phyloP scores from a whole-genome alignment of 1,140 invertebrate species.

The Calliopsis andreniformis region DNA sequence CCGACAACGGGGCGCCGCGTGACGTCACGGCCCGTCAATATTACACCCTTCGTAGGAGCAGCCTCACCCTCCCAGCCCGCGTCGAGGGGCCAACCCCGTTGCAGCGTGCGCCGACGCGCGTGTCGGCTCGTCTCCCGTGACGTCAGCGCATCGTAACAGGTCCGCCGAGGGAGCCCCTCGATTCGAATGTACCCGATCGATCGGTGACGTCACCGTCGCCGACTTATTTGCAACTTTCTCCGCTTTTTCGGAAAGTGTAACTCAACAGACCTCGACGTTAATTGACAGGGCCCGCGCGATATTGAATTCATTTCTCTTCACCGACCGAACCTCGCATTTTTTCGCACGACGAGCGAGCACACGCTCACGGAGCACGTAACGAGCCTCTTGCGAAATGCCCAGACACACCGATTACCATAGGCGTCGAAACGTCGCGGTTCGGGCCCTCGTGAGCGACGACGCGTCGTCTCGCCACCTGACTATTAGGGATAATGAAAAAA shows the following conservation, averaged over 20 bases:
- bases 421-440: no score
- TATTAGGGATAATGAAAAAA: constrained; percentile 1
- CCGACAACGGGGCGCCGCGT: constrained; percentile 40
- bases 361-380: not conserved
- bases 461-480: no score
- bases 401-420: constrained; percentile 12
- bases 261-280: constrained; percentile 8
- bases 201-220: constrained; percentile 7
- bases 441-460: no score
- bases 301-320: not conserved
- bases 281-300: constrained; percentile 10
- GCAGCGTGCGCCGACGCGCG: not conserved
- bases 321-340: not conserved
- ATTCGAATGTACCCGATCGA: constrained; percentile 27
- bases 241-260: constrained; percentile 33
- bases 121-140: not conserved
- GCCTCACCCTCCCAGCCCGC: not conserved
- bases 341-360: not conserved
- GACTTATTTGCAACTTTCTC: constrained; percentile 50
- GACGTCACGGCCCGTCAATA: constrained; percentile 51
- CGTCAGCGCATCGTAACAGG: constrained; percentile 1
- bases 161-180: constrained; percentile 2
- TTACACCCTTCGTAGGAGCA: not conserved
- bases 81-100: not conserved
- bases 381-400: constrained; percentile 20